phyloP scores from a whole-genome alignment of 2,797 vertebrate genomes.

The Sphenopsis melanotis region DNA sequence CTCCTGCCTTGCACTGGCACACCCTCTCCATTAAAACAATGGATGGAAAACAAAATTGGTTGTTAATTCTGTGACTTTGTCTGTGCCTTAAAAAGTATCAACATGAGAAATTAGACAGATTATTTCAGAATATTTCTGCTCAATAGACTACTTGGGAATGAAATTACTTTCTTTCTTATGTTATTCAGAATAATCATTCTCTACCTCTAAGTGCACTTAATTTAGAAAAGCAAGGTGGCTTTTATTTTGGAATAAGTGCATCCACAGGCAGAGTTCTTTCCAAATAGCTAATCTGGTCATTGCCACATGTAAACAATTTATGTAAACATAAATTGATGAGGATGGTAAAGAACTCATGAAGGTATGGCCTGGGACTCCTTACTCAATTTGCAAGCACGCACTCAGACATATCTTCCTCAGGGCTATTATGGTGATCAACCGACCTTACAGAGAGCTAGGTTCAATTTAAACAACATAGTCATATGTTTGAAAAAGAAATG shows the following conservation, averaged over 20 bases:
- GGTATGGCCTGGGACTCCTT: neutral
- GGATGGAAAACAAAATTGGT: neutral
- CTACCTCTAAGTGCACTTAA: neutral
- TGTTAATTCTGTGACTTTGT: neutral
- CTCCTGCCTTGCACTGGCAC: neutral
- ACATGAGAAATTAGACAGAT: neutral
- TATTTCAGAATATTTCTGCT: neutral
- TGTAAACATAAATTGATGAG: neutral
- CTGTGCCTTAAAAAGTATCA: neutral
- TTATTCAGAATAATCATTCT: neutral
- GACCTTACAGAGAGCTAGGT: neutral
- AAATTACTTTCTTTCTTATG: neutral
- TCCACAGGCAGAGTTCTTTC: slow-evolving; percentile 26
- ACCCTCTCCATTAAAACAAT: neutral
- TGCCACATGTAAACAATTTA: slow-evolving; percentile 28
- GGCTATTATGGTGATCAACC: slow-evolving; percentile 11
- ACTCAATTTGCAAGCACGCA: slow-evolving; percentile 23
- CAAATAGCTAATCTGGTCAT: slow-evolving; percentile 24
- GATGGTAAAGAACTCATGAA: neutral
- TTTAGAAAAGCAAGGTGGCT: neutral
- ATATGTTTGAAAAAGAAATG: slow-evolving; percentile 7
- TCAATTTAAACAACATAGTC: neutral
- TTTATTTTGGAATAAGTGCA: slow-evolving; percentile 39
- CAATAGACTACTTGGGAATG: neutral
- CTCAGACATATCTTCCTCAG: neutral